Percentiles rank a stretch among this genome's conserved stretches.
Evolutionary conservation across 2,797 vertebrate genomes (phyloP).

Genomic region (Sternarchorhynchus goeldii): DNA sequence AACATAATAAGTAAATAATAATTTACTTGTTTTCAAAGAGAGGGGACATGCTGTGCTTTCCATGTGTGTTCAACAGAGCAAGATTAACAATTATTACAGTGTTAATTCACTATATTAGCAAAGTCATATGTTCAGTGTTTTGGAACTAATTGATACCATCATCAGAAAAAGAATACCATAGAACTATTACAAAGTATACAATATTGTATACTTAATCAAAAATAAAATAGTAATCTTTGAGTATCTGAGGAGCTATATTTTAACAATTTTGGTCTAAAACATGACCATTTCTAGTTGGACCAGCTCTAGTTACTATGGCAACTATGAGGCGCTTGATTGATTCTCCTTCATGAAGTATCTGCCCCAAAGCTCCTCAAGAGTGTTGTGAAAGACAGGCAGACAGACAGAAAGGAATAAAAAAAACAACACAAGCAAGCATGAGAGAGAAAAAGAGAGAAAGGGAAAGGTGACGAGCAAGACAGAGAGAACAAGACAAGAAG

Average conservation of each 20-base stretch:
- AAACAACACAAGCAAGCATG: constrained; percentile 2
- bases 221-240: background rate
- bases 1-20: no score
- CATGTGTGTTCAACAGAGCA: constrained; percentile 27
- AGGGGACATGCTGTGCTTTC: background rate
- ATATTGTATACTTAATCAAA: background rate
- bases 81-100: constrained; percentile 14
- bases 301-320: constrained; percentile 71
- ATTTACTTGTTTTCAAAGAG: constrained; percentile 28
- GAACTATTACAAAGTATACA: background rate
- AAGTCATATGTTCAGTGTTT: background rate
- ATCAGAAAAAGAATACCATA: no score
- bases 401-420: constrained; percentile 3
- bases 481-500: constrained; percentile 8
- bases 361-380: constrained; percentile 62
- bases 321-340: constrained; percentile 67
- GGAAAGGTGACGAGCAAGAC: background rate
- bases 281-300: constrained; percentile 58
- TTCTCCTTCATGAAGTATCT: constrained; percentile 62
- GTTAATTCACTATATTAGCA: background rate
- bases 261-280: constrained; percentile 33
- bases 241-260: constrained; percentile 15
- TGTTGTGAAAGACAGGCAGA: constrained; percentile 64
- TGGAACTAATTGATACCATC: background rate
- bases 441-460: background rate